phyloP scores from a whole-genome alignment of 2,888 invertebrate species.

The Lasioglossum villosulum region DNA sequence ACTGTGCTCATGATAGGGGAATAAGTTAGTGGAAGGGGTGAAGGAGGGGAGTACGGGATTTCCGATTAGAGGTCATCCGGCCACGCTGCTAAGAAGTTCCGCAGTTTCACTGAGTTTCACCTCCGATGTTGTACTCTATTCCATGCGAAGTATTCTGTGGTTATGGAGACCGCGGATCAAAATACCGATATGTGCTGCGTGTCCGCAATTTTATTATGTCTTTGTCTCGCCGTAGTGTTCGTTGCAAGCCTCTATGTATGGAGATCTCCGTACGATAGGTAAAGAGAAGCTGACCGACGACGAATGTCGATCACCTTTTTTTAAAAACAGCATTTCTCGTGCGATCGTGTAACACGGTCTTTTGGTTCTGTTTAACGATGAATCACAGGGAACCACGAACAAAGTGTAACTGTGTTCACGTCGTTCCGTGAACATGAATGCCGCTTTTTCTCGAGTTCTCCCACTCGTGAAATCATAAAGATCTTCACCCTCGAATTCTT shows the following conservation, averaged over 20 bases:
- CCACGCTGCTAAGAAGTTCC: no score
- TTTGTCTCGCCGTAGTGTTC: slow-evolving; percentile 91
- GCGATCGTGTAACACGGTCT: slow-evolving; percentile 41
- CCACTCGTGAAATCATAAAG: slow-evolving; percentile 60
- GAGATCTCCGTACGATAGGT: slow-evolving; percentile 92
- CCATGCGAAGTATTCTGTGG: background rate
- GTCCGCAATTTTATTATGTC: slow-evolving; percentile 90
- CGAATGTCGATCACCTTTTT: slow-evolving; percentile 52
- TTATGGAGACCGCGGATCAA: slow-evolving; percentile 78
- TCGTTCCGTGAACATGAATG: slow-evolving; percentile 61
- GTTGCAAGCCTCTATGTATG: slow-evolving; percentile 96
- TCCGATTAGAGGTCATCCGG: no score
- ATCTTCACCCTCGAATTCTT: slow-evolving; percentile 33
- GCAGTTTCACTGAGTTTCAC: background rate
- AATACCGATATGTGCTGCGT: slow-evolving; percentile 85
- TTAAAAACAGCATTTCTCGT: slow-evolving; percentile 43
- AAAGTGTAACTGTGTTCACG: slow-evolving; percentile 69
- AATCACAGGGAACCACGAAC: slow-evolving; percentile 70
- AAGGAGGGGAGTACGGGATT: no score
- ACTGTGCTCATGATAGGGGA: no score
- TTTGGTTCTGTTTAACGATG: slow-evolving; percentile 59
- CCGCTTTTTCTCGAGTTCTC: slow-evolving; percentile 55
- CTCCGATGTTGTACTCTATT: background rate
- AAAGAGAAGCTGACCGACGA: slow-evolving; percentile 72
- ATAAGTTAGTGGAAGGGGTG: no score